A percentile compares a stretch with the other conserved stretches of the same genome.
phyloP scores from a whole-genome alignment of 2,888 invertebrate species.

The Scaptomyza tumidula region DNA sequence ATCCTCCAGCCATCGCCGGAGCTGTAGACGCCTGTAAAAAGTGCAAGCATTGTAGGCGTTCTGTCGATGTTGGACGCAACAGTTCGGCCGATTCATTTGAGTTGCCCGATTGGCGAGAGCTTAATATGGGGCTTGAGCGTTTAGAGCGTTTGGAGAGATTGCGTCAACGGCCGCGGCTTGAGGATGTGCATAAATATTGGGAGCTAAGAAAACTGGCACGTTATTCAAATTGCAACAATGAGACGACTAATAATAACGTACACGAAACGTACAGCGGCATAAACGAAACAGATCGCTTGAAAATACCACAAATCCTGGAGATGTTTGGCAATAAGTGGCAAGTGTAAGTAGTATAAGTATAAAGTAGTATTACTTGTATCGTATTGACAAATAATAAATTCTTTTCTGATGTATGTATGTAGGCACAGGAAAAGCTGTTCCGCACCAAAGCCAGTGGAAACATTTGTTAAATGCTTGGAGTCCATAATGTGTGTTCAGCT shows the following conservation, averaged over 20 bases:
- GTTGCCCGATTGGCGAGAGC: conserved; percentile 42
- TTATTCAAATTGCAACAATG: conserved; percentile 8
- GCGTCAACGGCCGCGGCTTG: conserved; percentile 48
- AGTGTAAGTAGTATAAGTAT: conserved; percentile 25
- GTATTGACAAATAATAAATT: not conserved
- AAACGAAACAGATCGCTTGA: not conserved
- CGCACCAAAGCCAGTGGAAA: not conserved
- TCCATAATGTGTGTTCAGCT: conserved; percentile 25
- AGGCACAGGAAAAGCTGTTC: conserved; percentile 12
- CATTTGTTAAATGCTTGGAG: conserved; percentile 49
- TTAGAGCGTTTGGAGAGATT: conserved; percentile 51
- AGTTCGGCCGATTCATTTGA: conserved; percentile 49
- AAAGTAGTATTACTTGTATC: not conserved
- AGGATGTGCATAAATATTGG: conserved; percentile 65
- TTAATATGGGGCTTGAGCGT: conserved; percentile 41
- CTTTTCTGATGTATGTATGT: too few species aligned
- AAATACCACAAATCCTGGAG: conserved; percentile 26
- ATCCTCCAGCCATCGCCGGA: conserved; percentile 26
- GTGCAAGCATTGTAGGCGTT: conserved; percentile 62
- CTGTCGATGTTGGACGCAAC: conserved; percentile 40
- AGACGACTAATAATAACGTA: not conserved
- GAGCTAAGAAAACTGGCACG: conserved; percentile 35
- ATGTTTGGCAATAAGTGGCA: conserved; percentile 15
- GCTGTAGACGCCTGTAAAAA: conserved; percentile 55
- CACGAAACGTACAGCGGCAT: not conserved